A percentile compares a stretch with the other conserved stretches of the same genome.
Evolutionary conservation across 1,140 invertebrate species (phyloP).

Genomic region (Drosophila quadrilineata): DNA sequence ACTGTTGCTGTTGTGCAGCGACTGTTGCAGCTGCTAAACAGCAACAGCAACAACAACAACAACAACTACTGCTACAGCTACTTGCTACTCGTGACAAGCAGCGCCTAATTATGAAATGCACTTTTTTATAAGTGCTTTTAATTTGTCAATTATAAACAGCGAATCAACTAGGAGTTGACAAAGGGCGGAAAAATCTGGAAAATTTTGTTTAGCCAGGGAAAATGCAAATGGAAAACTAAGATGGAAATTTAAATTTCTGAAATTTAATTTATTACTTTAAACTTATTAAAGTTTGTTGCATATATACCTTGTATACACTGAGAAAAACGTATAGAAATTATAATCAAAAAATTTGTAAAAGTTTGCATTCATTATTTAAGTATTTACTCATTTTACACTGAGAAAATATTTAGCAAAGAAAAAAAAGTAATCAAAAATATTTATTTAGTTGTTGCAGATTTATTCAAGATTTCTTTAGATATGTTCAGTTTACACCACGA

Average conservation of each 20-base stretch:
- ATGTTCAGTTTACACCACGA: no score
- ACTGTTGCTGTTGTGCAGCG: constrained; percentile 27
- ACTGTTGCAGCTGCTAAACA: constrained; percentile 45
- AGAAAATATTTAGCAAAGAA: neutral
- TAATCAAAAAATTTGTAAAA: neutral
- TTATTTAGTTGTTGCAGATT: no score
- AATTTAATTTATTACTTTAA: no score
- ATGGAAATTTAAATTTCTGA: no score
- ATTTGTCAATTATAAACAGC: constrained; percentile 55
- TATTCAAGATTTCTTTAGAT: no score
- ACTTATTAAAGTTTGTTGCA: no score
- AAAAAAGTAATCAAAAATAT: no score
- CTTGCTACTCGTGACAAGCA: constrained; percentile 16
- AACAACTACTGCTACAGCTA: constrained; percentile 1
- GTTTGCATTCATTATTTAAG: no score
- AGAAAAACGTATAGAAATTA: neutral
- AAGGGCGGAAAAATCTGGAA: neutral
- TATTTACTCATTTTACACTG: no score
- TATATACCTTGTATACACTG: neutral
- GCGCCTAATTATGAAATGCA: constrained; percentile 66
- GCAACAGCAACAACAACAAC: neutral
- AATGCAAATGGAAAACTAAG: no score
- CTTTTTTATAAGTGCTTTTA: constrained; percentile 60
- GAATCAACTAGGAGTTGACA: neutral
- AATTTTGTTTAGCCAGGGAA: no score